Percentiles rank a stretch among this genome's conserved stretches.
Evolutionary conservation across 2,888 invertebrate genomes (phyloP).

Genomic region (Eumerus sabulonum): DNA sequence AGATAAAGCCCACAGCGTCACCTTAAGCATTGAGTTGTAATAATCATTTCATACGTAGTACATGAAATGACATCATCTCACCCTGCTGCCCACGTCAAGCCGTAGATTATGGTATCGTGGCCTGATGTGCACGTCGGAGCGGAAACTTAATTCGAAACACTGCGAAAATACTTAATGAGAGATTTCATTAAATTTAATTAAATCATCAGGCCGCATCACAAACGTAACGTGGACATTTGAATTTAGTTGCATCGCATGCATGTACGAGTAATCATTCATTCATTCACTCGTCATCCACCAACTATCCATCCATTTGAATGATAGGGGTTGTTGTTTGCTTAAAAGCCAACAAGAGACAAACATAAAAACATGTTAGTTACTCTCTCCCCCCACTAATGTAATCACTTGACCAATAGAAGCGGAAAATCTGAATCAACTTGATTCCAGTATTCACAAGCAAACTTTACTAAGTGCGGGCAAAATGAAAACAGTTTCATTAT

Average conservation of each 20-base stretch:
- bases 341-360: conserved; percentile 37
- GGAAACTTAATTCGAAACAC: conserved; percentile 56
- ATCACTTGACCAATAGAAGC: conserved; percentile 47
- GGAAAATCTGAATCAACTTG: conserved; percentile 27
- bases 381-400: conserved; percentile 47
- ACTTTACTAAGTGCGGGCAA: conserved; percentile 13
- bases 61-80: conserved; percentile 39
- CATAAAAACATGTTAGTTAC: conserved; percentile 33
- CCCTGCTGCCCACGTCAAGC: conserved; percentile 7
- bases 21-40: too few species aligned
- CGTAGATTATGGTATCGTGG: conserved; percentile 14
- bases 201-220: conserved; percentile 60
- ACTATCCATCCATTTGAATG: conserved; percentile 38
- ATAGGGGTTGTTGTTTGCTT: conserved; percentile 47
- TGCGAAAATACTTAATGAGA: conserved; percentile 59
- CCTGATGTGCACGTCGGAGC: conserved; percentile 36
- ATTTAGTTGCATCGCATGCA: conserved; percentile 41
- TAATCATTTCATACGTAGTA: too few species aligned
- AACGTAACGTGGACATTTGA: conserved; percentile 42
- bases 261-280: conserved; percentile 26
- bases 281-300: too few species aligned
- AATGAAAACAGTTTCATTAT: too few species aligned
- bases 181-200: conserved; percentile 66
- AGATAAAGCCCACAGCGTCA: too few species aligned
- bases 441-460: background rate